Base-by-base conservation (phyloP, 2,113 vertebrate species). In the Pogonocichla stellata region DNA sequence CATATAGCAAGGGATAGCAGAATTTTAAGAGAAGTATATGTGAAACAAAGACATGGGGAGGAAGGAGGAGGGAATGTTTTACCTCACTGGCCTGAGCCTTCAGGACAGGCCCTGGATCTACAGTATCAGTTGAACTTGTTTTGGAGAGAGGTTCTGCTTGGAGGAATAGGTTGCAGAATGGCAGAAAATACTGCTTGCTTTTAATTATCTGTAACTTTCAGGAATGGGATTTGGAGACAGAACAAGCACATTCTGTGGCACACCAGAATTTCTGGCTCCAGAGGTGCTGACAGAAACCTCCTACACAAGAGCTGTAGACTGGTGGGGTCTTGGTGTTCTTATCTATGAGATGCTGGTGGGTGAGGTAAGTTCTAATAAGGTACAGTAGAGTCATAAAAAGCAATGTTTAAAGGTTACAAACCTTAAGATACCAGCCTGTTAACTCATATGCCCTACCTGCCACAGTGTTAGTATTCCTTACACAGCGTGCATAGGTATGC, bases 271-370 rank as follows among this genome's bases (percentile, higher is more conserved):
- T 92, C 98, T 99, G 90, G 99, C 99, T 64, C 99, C 99, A 4
- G 99, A 99, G 97, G 99, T 99, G 69, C 97, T 99, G 96, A 99
- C 99, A 19, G 99, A 99, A 96, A 99, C 99, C 16, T 99, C 99
- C 16, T 99, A 99, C 86, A 99, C 99, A 4, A 98, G 99, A 56
- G 99, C 99, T 14, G 99, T 99, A 88, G 99, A 99, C 96, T 99
- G 99, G 99, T 99, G 99, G 99, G 99, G 99, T 48, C 98, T 99
- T 70, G 99, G 99, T 28, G 99, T 99, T 65, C 99, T 99, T 48
- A 99, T 99, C 97, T 99, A 99, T 92, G 99, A 99, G 98, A 99
- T 99, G 99, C 98, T 99, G 25, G 99, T 99, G 70, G 99, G 99
- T 71, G 99, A 99, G 99, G 99, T 99, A 97, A 98, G 98, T 79